Base-by-base conservation (phyloP, 2,888 invertebrate species). In the Acrobasis consociella region DNA sequence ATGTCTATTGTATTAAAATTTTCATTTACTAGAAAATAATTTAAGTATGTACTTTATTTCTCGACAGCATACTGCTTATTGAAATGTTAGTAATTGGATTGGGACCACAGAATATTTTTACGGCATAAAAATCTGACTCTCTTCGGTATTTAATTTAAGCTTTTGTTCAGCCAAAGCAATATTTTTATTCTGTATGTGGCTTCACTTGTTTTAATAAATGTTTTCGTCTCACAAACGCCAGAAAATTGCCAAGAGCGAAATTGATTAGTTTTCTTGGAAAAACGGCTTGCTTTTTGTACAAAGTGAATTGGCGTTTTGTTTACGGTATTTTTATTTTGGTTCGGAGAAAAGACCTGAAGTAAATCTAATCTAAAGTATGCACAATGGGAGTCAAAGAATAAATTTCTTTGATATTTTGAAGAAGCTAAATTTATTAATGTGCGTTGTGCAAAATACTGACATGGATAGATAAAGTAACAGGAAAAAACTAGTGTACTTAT, bases 71-170 rank as follows among this genome's bases (percentile, higher is more conserved):
- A 65, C 62, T 60, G 60, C 58, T 61, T 49, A 63, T 59, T 66
- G 58, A 55, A 61, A 63, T 63, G 61, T 55, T 60, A 58, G 16
- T 46, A 49, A 65, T 63, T 58, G 52, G 46, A 58, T 58, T 13
- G 22, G 22, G 39, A 2, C 55, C 16, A 15, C 38, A 42, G n/a
- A 11, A 46, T 58, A 56, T 13, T 58, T 56, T 46, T n/a, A 13
- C 46, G 7, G 2, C 2, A 46, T n/a, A 11, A 46, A 46, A n/a
- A n/a, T 46, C 11, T 46, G 46, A 46, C 46, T 13, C 46, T 2
- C 13, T 42, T 42, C 11, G 13, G 46, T 46, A 46, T 46, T 46
- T 46, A 46, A 46, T 46, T 46, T 13, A 46, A 46, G 46, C 1
- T 46, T 13, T 46, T 5, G 2, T 46, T 46, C 13, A 2, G n/a